Evolutionary conservation across 2,113 vertebrate species (phyloP).

Genomic region (Petromus typicus): DNA sequence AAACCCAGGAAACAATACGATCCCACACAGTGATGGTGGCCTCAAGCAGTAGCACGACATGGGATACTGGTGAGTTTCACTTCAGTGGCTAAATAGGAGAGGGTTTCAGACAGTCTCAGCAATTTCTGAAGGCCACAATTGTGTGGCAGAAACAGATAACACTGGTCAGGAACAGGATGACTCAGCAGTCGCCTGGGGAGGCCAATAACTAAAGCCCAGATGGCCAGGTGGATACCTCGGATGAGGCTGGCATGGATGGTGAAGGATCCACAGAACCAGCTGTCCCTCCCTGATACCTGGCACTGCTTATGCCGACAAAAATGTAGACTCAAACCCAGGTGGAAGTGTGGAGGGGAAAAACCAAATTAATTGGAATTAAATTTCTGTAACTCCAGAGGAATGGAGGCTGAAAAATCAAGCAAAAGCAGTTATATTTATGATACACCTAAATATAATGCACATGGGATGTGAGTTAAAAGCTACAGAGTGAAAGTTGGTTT

Average conservation of each 20-base stretch:
- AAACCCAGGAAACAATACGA: background rate
- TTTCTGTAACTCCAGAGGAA: slow-evolving; percentile 1
- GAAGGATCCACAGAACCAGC: slow-evolving; percentile 9
- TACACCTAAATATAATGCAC: background rate
- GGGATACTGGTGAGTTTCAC: background rate
- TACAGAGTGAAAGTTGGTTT: slow-evolving; percentile 89
- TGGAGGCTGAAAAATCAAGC: background rate
- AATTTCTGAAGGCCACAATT: background rate
- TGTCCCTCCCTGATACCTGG: slow-evolving; percentile 56
- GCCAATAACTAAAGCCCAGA: slow-evolving; percentile 60
- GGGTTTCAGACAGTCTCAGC: background rate
- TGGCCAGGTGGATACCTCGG: slow-evolving; percentile 44
- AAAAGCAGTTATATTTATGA: background rate
- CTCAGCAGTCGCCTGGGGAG: slow-evolving; percentile 56
- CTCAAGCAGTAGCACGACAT: accelerated
- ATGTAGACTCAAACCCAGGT: background rate
- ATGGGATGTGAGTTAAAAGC: slow-evolving; percentile 89
- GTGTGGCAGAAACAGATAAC: background rate
- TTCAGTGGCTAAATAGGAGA: background rate
- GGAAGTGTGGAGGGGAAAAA: background rate
- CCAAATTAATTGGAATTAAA: slow-evolving; percentile 44
- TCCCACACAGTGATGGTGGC: background rate
- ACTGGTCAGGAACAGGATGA: background rate
- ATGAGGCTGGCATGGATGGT: slow-evolving; percentile 30
- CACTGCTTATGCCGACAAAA: slow-evolving; percentile 11